Evolutionary conservation across 1,140 invertebrate species (phyloP).

Genomic region (Zaprionus africanus): DNA sequence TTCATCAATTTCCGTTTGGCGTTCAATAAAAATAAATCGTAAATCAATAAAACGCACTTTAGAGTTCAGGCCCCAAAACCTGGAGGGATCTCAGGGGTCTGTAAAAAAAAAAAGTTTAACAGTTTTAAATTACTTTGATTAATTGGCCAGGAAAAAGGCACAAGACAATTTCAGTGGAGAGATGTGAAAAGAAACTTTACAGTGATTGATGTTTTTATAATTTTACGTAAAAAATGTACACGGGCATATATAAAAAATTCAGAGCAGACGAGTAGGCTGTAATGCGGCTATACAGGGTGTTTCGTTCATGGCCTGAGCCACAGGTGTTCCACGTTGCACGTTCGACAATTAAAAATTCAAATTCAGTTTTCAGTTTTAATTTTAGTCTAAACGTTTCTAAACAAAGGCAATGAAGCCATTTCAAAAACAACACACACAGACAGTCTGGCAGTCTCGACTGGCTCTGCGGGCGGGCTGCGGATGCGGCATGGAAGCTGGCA

Average conservation of each 20-base stretch:
- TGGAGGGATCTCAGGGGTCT: neutral
- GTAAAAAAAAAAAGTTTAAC: constrained; percentile 59
- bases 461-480: constrained; percentile 54
- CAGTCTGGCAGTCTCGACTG: constrained; percentile 29
- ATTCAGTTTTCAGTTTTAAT: constrained; percentile 53
- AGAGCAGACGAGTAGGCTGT: neutral
- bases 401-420: constrained; percentile 70
- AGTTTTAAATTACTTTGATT: constrained; percentile 71
- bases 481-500: constrained; percentile 23
- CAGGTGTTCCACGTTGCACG: constrained; percentile 59
- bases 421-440: constrained; percentile 35
- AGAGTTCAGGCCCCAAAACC: constrained; percentile 45
- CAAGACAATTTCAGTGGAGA: constrained; percentile 46
- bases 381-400: constrained; percentile 78
- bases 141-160: constrained; percentile 54
- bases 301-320: constrained; percentile 39
- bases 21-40: constrained; percentile 78
- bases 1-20: constrained; percentile 74
- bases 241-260: constrained; percentile 20
- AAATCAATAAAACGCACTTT: constrained; percentile 76
- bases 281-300: constrained; percentile 1
- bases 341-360: constrained; percentile 74
- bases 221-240: constrained; percentile 40
- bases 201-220: constrained; percentile 78
- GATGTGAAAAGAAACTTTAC: constrained; percentile 54